These are phyloP conservation scores for Percopsis transmontana DNA, from an alignment of 2,113 vertebrate genomes.

Conservation along the genomic window DNA sequence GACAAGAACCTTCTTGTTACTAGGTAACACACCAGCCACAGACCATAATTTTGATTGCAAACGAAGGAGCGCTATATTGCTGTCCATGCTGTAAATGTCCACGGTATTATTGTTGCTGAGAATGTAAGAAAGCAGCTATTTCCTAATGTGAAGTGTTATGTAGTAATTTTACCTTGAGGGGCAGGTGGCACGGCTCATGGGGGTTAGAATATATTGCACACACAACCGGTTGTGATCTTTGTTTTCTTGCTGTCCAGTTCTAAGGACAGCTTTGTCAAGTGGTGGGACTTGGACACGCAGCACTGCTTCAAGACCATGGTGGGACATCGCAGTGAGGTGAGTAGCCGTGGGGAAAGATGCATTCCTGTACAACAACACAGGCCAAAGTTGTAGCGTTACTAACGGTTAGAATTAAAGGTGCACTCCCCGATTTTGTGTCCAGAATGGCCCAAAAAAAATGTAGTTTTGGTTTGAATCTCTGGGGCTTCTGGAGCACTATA, in stretches of 20 bases:
- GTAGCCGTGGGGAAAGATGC: not conserved
- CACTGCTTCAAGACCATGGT: slow-evolving; percentile 97
- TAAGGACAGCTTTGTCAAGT: slow-evolving; percentile 94
- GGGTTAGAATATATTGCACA: too few species aligned
- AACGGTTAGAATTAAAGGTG: not conserved
- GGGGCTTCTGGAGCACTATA: too few species aligned
- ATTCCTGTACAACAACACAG: not conserved
- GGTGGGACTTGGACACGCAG: slow-evolving; percentile 97
- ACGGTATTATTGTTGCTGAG: too few species aligned
- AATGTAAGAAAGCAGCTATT: too few species aligned
- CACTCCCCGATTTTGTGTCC: too few species aligned
- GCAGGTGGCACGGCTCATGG: too few species aligned
- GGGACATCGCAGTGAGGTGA: slow-evolving; percentile 93
- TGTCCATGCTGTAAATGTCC: too few species aligned
- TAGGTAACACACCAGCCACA: slow-evolving; percentile 75
- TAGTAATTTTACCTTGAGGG: too few species aligned
- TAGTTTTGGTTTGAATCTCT: too few species aligned
- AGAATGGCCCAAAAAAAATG: too few species aligned
- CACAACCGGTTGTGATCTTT: slow-evolving; percentile 15
- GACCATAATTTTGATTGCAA: not conserved
- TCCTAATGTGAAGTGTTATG: too few species aligned
- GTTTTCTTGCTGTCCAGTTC: slow-evolving; percentile 73
- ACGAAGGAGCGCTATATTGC: too few species aligned
- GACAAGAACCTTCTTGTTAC: slow-evolving; percentile 90
- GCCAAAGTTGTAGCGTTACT: not conserved